Conservation (phyloP, 2,113 vertebrate species). For the Enhydra lutris region DNA sequence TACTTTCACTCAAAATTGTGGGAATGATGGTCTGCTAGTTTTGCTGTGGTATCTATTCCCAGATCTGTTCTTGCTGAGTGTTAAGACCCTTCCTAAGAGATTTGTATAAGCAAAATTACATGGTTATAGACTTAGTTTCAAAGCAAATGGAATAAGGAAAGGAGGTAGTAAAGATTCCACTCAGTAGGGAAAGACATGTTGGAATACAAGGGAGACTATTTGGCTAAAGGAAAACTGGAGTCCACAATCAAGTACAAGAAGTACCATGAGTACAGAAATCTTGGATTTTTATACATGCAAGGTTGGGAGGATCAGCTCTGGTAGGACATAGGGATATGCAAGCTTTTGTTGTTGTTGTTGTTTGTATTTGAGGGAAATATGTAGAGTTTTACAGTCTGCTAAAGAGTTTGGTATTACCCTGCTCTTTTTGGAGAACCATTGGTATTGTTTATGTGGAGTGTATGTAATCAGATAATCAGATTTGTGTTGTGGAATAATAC, state of each 20-base stretch:
- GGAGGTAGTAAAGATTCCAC: background rate
- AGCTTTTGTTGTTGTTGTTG: background rate
- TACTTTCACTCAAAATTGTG: background rate
- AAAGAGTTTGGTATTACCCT: background rate
- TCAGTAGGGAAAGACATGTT: background rate
- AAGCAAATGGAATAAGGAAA: background rate
- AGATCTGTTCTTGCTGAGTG: background rate
- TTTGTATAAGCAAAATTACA: background rate
- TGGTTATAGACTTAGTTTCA: background rate
- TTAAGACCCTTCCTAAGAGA: background rate
- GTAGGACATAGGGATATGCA: background rate
- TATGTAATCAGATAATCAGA: background rate
- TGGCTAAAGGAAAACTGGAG: background rate
- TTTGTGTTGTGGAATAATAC: background rate
- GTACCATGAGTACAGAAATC: background rate
- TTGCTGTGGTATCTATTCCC: background rate
- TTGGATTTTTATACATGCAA: background rate
- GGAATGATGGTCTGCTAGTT: background rate
- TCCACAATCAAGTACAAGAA: background rate
- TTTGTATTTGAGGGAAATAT: background rate
- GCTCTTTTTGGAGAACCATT: background rate
- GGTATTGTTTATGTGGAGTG: background rate
- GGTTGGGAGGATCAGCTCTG: background rate
- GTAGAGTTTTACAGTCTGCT: background rate
- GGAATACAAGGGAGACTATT: background rate